Conservation (phyloP, 1,140 invertebrate genomes). For the Micrasema longulum region DNA sequence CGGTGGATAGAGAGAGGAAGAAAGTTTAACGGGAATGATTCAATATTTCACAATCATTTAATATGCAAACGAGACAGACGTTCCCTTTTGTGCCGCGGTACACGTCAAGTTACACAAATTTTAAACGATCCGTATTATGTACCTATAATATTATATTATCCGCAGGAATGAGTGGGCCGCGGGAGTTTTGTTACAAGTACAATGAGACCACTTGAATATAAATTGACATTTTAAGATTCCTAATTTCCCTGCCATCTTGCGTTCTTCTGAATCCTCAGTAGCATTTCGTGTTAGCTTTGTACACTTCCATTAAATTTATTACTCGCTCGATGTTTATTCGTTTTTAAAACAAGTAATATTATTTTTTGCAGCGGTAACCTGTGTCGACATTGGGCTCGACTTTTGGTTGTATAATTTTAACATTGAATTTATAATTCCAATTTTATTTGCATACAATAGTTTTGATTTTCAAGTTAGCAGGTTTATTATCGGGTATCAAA, state of each 20-base stretch:
- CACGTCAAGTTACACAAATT: slow-evolving; percentile 45
- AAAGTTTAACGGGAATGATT: slow-evolving; percentile 40
- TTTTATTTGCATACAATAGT: too few relatives aligned
- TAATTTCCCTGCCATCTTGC: slow-evolving; percentile 8
- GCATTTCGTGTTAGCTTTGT: too few relatives aligned
- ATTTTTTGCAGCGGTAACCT: too few relatives aligned
- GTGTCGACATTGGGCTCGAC: too few relatives aligned
- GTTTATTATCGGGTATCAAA: too few relatives aligned
- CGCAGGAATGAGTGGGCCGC: slow-evolving; percentile 26
- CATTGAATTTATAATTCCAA: too few relatives aligned
- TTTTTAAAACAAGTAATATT: too few relatives aligned
- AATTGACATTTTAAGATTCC: slow-evolving; percentile 44
- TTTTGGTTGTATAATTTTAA: too few relatives aligned
- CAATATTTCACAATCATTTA: slow-evolving; percentile 50
- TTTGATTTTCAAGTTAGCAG: too few relatives aligned
- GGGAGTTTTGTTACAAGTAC: slow-evolving; percentile 40
- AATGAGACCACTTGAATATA: slow-evolving; percentile 43
- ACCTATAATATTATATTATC: slow-evolving; percentile 19
- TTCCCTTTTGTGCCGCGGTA: slow-evolving; percentile 35
- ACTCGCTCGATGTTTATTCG: too few relatives aligned
- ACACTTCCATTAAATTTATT: too few relatives aligned
- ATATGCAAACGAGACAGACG: slow-evolving; percentile 43
- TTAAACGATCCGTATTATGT: slow-evolving; percentile 46
- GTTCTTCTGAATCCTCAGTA: too few relatives aligned
- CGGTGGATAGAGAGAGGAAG: slow-evolving; percentile 1